Base-by-base conservation (phyloP, 2,113 vertebrate genomes). In the Rallus limicola region DNA sequence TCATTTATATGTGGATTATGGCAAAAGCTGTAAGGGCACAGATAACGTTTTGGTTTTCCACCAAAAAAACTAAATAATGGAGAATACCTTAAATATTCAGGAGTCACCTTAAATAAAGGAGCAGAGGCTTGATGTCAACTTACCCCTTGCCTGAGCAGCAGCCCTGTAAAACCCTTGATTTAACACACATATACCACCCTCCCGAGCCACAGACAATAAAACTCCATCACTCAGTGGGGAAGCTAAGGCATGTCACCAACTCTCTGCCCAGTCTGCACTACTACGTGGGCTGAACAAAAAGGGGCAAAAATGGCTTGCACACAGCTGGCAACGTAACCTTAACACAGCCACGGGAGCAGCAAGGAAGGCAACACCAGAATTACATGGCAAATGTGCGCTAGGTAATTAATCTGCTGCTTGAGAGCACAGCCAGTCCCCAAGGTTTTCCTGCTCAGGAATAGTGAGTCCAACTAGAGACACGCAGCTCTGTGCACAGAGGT, bases 1-100 rank as follows among this genome's bases (percentile, higher is more conserved):
- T 96, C 92, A 96, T 96, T 98, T 97, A 95, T 96, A 93, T 42
- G 76, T 97, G 96, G 97, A 97, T 97, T 97, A 97, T 71, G 76
- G 86, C 36, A 63, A 96, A 96, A 92, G 72, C 86, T 94, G 85
- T 87, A 95, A 97, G 90, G 81, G 82, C 88, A 93, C 72, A 94
- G 94, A 95, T 82, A 96, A 92, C 85, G 78, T 92, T 97, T 89
- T 89, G 93, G 92, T 97, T 92, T 91, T 83, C 78, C 36, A 25
- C 9, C 29, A 1, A 2, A 14, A 53, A 74, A 55, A 67, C 34
- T 55, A 80, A 48, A 11, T 19, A 26, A 40, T 1, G 24, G 31
- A 53, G 40, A 82, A 72, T 44, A 84, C 28, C 36, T 87, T 70
- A 81, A 89, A 93, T 92, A 85, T 72, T 92, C 70, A 93, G 50